phyloP scores from a whole-genome alignment of 2,797 vertebrate genomes.

The Amphiprion clarkii region DNA sequence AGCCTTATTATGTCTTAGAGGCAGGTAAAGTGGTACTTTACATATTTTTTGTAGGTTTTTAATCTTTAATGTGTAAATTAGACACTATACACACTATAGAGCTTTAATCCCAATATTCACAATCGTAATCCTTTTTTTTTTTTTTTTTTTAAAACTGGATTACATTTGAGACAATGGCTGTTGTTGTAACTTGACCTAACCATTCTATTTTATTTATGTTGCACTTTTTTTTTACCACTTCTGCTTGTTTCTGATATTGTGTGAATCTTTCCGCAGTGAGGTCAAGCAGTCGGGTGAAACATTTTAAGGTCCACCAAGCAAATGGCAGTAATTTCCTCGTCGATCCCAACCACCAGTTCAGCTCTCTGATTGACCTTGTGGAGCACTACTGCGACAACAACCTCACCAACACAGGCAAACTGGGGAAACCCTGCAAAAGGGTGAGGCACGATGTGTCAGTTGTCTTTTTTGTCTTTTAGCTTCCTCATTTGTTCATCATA shows the following conservation, averaged over 20 bases:
- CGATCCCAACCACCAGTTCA: conserved; percentile 66
- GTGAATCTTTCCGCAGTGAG: conserved; percentile 75
- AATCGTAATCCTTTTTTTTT: too few relatives aligned
- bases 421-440: conserved; percentile 79
- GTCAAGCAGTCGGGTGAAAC: conserved; percentile 69
- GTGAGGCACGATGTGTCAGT: conserved; percentile 30
- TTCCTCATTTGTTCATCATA: conserved; percentile 1
- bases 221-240: neutral
- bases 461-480: neutral
- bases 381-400: conserved; percentile 73
- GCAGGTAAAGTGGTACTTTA: too few relatives aligned
- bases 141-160: too few relatives aligned
- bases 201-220: too few relatives aligned
- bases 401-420: conserved; percentile 57
- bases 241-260: neutral
- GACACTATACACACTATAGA: too few relatives aligned
- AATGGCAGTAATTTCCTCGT: conserved; percentile 54
- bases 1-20: too few relatives aligned
- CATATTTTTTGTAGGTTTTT: too few relatives aligned
- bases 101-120: too few relatives aligned
- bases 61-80: too few relatives aligned
- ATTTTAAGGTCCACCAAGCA: conserved; percentile 83
- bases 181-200: too few relatives aligned
- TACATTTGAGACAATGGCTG: too few relatives aligned
- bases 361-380: conserved; percentile 79